A percentile compares a stretch with the other conserved stretches of the same genome.
phyloP scores from a whole-genome alignment of 2,797 vertebrate genomes.

The Crocodylus rhombifer region DNA sequence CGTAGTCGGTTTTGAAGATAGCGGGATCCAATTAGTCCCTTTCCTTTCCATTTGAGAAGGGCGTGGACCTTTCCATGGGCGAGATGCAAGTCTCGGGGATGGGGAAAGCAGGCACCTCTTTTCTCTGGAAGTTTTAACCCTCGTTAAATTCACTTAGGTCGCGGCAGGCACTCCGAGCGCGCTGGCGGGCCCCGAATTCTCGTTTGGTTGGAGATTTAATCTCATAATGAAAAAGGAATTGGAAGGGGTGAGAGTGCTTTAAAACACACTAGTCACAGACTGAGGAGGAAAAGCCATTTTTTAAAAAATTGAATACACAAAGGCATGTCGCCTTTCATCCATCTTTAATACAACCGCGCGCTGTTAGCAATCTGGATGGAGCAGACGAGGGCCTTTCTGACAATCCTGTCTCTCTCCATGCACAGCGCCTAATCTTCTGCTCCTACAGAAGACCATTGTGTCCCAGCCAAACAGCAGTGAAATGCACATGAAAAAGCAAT shows the following conservation, averaged over 20 bases:
- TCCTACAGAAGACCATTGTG: accelerated
- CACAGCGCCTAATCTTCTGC: not conserved
- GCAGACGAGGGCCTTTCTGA: not conserved
- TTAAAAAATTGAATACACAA: not conserved
- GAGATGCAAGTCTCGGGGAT: not conserved
- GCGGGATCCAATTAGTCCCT: not conserved
- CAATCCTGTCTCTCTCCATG: not conserved
- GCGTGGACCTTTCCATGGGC: accelerated
- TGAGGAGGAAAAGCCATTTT: constrained; percentile 2
- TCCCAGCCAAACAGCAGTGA: not conserved
- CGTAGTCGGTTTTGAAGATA: not conserved
- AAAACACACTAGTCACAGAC: constrained; percentile 35
- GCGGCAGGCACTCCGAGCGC: not conserved
- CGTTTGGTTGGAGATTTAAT: constrained; percentile 50
- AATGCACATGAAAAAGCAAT: constrained; percentile 48
- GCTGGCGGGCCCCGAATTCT: not conserved
- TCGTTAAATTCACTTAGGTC: not conserved
- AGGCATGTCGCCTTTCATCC: not conserved
- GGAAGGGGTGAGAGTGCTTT: constrained; percentile 24
- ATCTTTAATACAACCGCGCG: accelerated
- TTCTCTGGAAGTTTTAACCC: not conserved
- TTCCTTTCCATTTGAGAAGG: accelerated
- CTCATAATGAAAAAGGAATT: constrained; percentile 34
- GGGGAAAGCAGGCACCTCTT: not conserved
- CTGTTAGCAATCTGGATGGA: accelerated